Evolutionary conservation across 1,140 invertebrate species (phyloP).

Genomic region (Heliconius melpomene): DNA sequence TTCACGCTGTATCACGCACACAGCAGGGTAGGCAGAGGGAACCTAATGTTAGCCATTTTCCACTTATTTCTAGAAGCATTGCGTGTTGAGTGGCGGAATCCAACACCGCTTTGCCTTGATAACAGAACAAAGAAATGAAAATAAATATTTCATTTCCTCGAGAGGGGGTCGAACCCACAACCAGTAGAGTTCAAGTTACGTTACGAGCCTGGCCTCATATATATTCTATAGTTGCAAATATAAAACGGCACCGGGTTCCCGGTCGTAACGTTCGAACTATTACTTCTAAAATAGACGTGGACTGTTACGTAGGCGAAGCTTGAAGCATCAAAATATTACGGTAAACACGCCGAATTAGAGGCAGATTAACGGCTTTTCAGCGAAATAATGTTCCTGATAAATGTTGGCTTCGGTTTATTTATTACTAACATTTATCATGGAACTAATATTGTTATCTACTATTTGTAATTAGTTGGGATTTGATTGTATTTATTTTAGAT

Average conservation of each 20-base stretch:
- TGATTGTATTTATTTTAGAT: neutral
- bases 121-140: no score
- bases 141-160: no score
- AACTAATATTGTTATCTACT: constrained; percentile 15
- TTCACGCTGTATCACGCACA: no score
- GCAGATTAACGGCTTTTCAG: constrained; percentile 42
- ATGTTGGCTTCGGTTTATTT: constrained; percentile 39
- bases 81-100: no score
- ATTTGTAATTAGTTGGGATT: neutral
- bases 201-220: neutral
- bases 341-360: constrained; percentile 60
- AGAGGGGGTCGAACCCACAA: no score
- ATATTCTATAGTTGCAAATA: constrained; percentile 27
- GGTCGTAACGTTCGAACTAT: constrained; percentile 37
- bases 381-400: constrained; percentile 38
- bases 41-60: no score
- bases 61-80: no score
- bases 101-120: no score
- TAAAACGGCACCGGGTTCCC: constrained; percentile 31
- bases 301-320: constrained; percentile 59
- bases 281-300: constrained; percentile 57
- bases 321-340: constrained; percentile 66
- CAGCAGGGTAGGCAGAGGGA: no score
- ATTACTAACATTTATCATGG: constrained; percentile 32
- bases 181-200: no score